A percentile compares a stretch with the other conserved stretches of the same genome.
Conservation (phyloP, 92 coral and sea anemone species). For the Montipora capitata region DNA sequence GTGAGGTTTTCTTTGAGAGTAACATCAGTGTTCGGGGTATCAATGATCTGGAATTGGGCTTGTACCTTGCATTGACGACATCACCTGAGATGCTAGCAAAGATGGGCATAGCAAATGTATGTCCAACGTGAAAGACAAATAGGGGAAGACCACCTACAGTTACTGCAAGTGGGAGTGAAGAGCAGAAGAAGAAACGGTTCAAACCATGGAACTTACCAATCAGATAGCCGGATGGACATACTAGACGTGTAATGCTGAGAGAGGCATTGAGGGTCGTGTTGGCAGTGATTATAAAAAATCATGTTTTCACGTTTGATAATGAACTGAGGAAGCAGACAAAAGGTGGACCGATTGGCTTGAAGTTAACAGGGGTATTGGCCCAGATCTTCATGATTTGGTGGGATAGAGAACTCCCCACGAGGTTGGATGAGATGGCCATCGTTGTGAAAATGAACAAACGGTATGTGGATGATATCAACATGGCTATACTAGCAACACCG, state of each 20-base stretch:
- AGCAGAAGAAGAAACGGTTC: slow-evolving; percentile 18
- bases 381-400: too few species aligned
- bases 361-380: too few species aligned
- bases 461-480: too few species aligned
- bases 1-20: slow-evolving; percentile 1
- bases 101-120: not conserved
- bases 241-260: slow-evolving; percentile 33
- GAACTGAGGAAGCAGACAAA: too few species aligned
- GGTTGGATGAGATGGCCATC: too few species aligned
- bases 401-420: too few species aligned
- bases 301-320: not conserved
- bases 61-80: not conserved
- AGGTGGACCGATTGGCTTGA: too few species aligned
- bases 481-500: too few species aligned
- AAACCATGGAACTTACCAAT: slow-evolving; percentile 33
- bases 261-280: not conserved
- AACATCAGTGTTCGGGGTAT: not conserved
- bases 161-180: slow-evolving; percentile 25
- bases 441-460: too few species aligned
- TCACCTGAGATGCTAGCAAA: not conserved
- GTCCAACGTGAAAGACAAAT: slow-evolving; percentile 16
- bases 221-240: slow-evolving; percentile 13
- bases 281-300: not conserved
- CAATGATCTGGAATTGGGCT: not conserved
- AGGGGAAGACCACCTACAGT: slow-evolving; percentile 35